phyloP scores from a whole-genome alignment of 2,888 invertebrate genomes.

The Ophion ellenae region DNA sequence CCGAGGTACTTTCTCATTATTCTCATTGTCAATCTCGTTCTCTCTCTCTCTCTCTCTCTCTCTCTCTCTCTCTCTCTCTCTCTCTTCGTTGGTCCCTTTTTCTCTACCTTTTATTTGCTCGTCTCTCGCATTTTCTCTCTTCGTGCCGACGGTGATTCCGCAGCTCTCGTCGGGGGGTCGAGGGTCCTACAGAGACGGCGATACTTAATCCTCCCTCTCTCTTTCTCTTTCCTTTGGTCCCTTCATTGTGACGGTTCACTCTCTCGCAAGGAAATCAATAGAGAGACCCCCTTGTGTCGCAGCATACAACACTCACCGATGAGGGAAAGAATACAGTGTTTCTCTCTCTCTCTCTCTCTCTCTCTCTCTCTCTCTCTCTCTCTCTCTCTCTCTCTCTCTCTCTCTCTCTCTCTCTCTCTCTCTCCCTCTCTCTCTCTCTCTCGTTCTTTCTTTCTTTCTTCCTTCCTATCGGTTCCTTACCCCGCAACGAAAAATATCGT shows the following conservation, averaged over 20 bases:
- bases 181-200: slow-evolving; percentile 64
- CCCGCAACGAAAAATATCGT: slow-evolving; percentile 4
- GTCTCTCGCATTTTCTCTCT: slow-evolving; percentile 35
- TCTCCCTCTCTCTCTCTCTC: too few species aligned
- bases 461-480: neutral
- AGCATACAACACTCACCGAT: slow-evolving; percentile 62
- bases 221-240: slow-evolving; percentile 35
- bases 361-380: neutral
- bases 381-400: too few species aligned
- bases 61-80: neutral
- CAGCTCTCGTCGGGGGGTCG: slow-evolving; percentile 49
- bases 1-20: slow-evolving; percentile 24
- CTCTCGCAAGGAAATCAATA: slow-evolving; percentile 74
- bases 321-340: slow-evolving; percentile 46
- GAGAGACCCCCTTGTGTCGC: slow-evolving; percentile 70
- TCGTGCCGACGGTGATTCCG: slow-evolving; percentile 53
- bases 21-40: slow-evolving; percentile 32
- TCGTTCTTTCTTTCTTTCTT: too few species aligned
- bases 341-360: neutral
- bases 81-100: neutral
- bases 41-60: neutral
- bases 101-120: slow-evolving; percentile 26
- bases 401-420: too few species aligned
- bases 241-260: slow-evolving; percentile 61
- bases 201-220: slow-evolving; percentile 76